Base-by-base conservation (phyloP, 2,113 vertebrate species). In the Rhineura floridana region DNA sequence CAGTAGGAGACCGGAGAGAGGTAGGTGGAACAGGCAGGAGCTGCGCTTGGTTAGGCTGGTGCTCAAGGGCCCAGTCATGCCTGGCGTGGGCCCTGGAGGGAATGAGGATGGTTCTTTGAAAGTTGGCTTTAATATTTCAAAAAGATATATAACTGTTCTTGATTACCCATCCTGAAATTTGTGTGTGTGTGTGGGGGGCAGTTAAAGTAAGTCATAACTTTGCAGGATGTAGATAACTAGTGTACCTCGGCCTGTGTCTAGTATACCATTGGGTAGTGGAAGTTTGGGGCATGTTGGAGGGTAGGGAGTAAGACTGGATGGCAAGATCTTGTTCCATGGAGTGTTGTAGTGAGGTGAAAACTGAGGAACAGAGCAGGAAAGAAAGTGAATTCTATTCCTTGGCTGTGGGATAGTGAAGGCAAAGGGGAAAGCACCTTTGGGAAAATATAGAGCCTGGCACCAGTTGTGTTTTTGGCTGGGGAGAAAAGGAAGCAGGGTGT, bases 401-500 rank as follows among this genome's bases (percentile, higher is more conserved):
- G 36, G n/a, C 70, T 4, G 1, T 28, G 6, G 63, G 55, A 23
- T 6, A 36, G 69, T 36, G 5, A 33, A 12, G 8, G 80, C 23
- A 42, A 19, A 10, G 1, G 62, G 87, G 0, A 87, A 80, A 17
- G 2, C 79, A 21, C 23, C 7, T 44, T 17, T 9, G 21, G 6
- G 30, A 4, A 11, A 73, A 50, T 65, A 25, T 52, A 30, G 5
- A 36, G 9, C 23, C n/a, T 23, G 63, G 44, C 8, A 23, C 17
- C 63, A 23, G 28, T 15, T 62, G 13, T 52, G 50, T 0, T 12
- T 8, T 39, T 39, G 19, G 55, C 55, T 9, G 21, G 17, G 4
- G 7, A 42, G 17, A 36, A 63, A 10, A 4, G 21, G 19, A 5
- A 6, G 28, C 3, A 6, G 3, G 0, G 25, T 1, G 10, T 39